These are phyloP conservation scores for Sinelater perroti DNA, from an alignment of 2,888 invertebrate species.

Conservation along the genomic window DNA sequence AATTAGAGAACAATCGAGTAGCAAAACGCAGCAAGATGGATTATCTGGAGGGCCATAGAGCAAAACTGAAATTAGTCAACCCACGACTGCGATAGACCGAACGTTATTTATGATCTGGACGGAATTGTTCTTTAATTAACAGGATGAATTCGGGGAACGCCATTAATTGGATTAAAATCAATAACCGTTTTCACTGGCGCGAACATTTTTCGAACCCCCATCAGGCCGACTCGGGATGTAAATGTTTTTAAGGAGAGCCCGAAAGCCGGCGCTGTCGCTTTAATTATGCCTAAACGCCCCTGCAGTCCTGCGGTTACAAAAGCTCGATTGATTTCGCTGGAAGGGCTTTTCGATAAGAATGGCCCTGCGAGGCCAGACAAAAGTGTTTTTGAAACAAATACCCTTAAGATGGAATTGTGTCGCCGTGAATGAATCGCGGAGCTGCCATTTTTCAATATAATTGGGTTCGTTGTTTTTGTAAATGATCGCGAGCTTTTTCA, in stretches of 20 bases:
- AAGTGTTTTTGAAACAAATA: conserved; percentile 1
- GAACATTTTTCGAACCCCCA: background rate
- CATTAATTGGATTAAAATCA: conserved; percentile 20
- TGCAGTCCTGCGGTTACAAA: background rate
- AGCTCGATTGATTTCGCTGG: background rate
- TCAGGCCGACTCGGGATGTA: background rate
- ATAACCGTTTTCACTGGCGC: background rate
- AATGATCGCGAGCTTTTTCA: conserved; percentile 4
- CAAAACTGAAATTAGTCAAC: conserved; percentile 24
- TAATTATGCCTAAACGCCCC: background rate
- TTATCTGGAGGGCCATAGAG: conserved; percentile 10
- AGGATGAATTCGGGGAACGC: conserved; percentile 17
- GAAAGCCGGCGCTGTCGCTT: background rate
- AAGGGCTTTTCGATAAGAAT: background rate
- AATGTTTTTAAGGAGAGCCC: background rate
- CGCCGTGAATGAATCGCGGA: background rate
- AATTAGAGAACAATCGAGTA: conserved; percentile 14
- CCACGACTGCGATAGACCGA: conserved; percentile 16
- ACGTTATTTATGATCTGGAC: conserved; percentile 19
- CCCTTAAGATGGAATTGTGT: background rate
- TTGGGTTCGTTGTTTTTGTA: conserved; percentile 11
- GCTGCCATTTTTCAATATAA: conserved; percentile 7
- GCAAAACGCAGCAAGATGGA: conserved; percentile 20
- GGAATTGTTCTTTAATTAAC: conserved; percentile 26
- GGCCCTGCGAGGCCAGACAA: background rate